A percentile compares a stretch with the other conserved stretches of the same genome.
Conservation (phyloP, 2,888 invertebrate genomes). For the Nephrotoma guestfalica region DNA sequence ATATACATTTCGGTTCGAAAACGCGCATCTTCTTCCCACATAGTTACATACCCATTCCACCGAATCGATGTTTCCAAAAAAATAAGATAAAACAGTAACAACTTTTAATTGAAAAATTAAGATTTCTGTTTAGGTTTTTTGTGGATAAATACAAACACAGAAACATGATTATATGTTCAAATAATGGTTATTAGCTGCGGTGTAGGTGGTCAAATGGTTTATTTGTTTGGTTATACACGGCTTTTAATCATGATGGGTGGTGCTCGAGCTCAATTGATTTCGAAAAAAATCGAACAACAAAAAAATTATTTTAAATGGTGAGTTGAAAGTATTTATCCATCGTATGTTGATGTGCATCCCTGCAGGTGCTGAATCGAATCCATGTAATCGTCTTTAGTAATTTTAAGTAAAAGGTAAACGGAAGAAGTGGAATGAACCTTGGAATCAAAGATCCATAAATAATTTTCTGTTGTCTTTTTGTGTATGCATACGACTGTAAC, state of each 20-base stretch:
- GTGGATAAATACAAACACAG: background rate
- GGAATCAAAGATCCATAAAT: background rate
- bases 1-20: background rate
- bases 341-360: background rate
- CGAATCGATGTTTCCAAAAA: background rate
- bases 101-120: background rate
- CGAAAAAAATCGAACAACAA: background rate
- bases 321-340: background rate
- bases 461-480: background rate
- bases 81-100: background rate
- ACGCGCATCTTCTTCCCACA: background rate
- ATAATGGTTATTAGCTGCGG: background rate
- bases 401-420: background rate
- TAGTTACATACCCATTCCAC: background rate
- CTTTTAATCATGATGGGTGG: background rate
- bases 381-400: background rate
- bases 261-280: background rate
- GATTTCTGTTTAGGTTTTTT: background rate
- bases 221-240: background rate
- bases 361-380: background rate
- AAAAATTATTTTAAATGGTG: background rate
- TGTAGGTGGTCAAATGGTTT: background rate
- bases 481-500: background rate
- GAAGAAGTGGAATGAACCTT: background rate
- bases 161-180: background rate